Base-by-base conservation (phyloP, 2,113 vertebrate species). In the Coturnix japonica region DNA sequence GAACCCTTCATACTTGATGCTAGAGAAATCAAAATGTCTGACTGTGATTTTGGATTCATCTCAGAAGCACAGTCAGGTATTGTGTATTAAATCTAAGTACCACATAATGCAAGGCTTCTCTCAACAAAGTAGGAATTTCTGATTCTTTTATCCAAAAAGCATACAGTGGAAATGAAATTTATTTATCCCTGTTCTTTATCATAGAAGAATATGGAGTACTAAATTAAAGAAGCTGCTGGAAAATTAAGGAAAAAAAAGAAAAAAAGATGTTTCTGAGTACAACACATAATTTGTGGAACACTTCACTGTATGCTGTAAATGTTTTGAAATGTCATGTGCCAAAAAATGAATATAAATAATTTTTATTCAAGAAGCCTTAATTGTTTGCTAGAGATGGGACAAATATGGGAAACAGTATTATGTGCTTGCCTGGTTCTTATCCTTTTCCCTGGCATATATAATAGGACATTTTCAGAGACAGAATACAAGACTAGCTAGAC, bases 81-180 rank as follows among this genome's bases (percentile, higher is more conserved):
- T 87, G 84, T 94, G 93, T 96, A 95, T 73, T 97, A 97, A 96
- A 97, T 97, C 96, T 95, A 95, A 97, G 97, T 96, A 95, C 86
- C 89, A 82, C 90, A 96, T 96, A 96, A 96, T 97, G 93, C 96
- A 97, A 92, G 91, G 87, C 72, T 97, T 89, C 69, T 67, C 25
- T 56, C 16, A 67, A 70, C 11, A 39, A 69, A 79, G 23, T 35
- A 85, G 9, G 4, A 5, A 61, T 75, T 90, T 93, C 61, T 95
- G 3, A 2, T 64, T 80, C 23, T 74, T 81, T 43, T 64, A 14
- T 47, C 30, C 5, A 61, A 84, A 78, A 78, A 86, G 3, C 7
- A 30, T 22, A 17, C 1, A 30, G 16, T 1, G 8, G 22, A 66
- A 66, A 19, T 31, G 21, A 31, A 73, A 33, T 22, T 22, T 81